phyloP scores from a whole-genome alignment of 1,140 invertebrate genomes.

The Ceratoteleas bidentatus region DNA sequence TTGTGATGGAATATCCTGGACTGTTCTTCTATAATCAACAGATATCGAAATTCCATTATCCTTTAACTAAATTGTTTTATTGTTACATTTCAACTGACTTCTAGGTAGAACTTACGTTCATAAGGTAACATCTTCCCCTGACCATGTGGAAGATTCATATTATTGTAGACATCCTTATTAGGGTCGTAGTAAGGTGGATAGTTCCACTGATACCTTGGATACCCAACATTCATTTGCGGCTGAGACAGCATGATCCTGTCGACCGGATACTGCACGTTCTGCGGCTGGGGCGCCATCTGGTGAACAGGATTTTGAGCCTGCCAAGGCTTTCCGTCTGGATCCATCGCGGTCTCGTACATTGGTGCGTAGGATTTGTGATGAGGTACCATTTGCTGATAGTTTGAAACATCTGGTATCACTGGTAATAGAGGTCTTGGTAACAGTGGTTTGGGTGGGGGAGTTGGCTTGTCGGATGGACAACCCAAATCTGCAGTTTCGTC shows the following conservation, averaged over 20 bases:
- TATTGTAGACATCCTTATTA: conserved; percentile 69
- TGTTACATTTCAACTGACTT: not conserved
- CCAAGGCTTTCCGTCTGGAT: conserved; percentile 71
- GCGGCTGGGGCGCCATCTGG: conserved; percentile 68
- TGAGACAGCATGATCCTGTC: conserved; percentile 60
- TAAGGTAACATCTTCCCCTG: conserved; percentile 70
- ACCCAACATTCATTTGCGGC: conserved; percentile 67
- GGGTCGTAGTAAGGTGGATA: conserved; percentile 74
- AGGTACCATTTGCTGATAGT: conserved; percentile 74
- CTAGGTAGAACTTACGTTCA: conserved; percentile 66
- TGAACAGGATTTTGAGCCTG: conserved; percentile 61
- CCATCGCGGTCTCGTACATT: conserved; percentile 61
- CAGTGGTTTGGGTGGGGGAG: conserved; percentile 62
- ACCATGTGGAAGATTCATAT: conserved; percentile 65
- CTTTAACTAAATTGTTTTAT: not conserved
- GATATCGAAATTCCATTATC: not conserved
- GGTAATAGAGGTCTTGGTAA: conserved; percentile 66
- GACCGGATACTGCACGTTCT: conserved; percentile 70
- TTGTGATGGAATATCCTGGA: conserved; percentile 86
- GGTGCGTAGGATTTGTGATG: conserved; percentile 69
- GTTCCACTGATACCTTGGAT: conserved; percentile 73
- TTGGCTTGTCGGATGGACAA: conserved; percentile 84
- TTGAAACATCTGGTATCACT: conserved; percentile 60
- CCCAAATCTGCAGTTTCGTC: conserved; percentile 92
- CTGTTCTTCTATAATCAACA: conserved; percentile 74